Percentiles rank a stretch among this genome's conserved stretches.
These are phyloP conservation scores for Dryomyza anilis DNA, from an alignment of 2,888 invertebrate species.

Conservation along the genomic window DNA sequence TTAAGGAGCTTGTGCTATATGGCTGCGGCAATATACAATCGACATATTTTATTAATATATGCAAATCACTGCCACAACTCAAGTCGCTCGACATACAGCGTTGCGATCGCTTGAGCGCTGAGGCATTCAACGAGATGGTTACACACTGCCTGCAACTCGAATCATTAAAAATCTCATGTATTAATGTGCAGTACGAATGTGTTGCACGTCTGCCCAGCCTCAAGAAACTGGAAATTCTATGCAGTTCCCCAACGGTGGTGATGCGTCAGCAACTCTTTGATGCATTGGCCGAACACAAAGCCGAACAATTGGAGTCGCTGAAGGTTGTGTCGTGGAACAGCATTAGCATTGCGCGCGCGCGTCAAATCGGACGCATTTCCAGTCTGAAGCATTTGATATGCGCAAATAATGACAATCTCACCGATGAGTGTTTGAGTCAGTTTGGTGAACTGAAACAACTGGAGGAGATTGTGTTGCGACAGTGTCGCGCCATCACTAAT, in stretches of 20 bases:
- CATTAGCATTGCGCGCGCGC: conserved; percentile 5
- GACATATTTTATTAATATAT: conserved; percentile 7
- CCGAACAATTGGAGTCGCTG: conserved; percentile 25
- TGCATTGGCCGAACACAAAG: conserved; percentile 18
- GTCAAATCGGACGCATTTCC: conserved; percentile 9
- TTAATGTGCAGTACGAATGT: conserved; percentile 13
- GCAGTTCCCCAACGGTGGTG: background rate
- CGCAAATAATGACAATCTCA: conserved; percentile 11
- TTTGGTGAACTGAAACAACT: conserved; percentile 24
- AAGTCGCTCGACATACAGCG: conserved; percentile 20
- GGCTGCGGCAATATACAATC: conserved; percentile 26
- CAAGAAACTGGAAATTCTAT: conserved; percentile 23
- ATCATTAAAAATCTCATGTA: conserved; percentile 23
- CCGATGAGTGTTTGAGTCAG: conserved; percentile 22
- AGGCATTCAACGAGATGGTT: background rate
- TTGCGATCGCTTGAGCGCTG: conserved; percentile 17
- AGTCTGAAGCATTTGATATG: conserved; percentile 21
- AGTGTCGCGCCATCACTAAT: conserved; percentile 22
- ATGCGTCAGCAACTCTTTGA: conserved; percentile 7
- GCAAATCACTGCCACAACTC: conserved; percentile 13
- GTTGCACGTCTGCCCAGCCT: conserved; percentile 25
- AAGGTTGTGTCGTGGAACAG: conserved; percentile 25
- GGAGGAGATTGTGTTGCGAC: conserved; percentile 24
- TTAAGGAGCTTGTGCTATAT: conserved; percentile 20
- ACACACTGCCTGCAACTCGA: conserved; percentile 19